Evolutionary conservation across 2,888 invertebrate species (phyloP).

Genomic region (Stramonita haemastoma): DNA sequence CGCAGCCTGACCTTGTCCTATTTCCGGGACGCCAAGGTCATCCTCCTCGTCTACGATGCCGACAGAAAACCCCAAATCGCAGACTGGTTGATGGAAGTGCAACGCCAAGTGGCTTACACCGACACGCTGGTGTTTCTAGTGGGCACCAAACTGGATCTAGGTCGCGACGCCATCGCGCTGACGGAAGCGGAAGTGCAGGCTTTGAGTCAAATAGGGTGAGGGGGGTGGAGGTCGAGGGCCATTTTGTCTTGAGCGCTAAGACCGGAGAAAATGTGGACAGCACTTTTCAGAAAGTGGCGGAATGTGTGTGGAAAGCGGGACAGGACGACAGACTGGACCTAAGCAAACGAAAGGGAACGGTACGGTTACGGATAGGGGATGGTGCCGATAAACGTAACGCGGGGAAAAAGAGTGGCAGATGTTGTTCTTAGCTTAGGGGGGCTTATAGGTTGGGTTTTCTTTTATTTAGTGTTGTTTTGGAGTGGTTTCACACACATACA

Average conservation of each 20-base stretch:
- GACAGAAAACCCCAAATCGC: not conserved
- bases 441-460: too few species aligned
- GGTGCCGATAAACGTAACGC: too few species aligned
- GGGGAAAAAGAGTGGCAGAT: too few species aligned
- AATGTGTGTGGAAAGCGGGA: not conserved
- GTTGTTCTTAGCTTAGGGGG: too few species aligned
- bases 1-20: not conserved
- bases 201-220: not conserved
- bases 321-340: not conserved
- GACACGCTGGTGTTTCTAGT: slow-evolving; percentile 10
- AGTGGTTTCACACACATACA: too few species aligned
- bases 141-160: slow-evolving; percentile 18
- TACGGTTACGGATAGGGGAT: not conserved
- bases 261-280: not conserved
- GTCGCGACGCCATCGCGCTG: not conserved
- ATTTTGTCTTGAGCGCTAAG: slow-evolving; percentile 11
- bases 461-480: too few species aligned
- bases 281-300: not conserved
- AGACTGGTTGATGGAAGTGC: slow-evolving; percentile 11
- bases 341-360: not conserved
- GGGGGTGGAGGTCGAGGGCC: not conserved
- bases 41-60: not conserved
- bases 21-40: slow-evolving; percentile 6
- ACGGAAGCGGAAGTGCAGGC: slow-evolving; percentile 8
- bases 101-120: not conserved